Base-by-base conservation (phyloP, 2,888 invertebrate species). In the Orthonychiurus folsomi region DNA sequence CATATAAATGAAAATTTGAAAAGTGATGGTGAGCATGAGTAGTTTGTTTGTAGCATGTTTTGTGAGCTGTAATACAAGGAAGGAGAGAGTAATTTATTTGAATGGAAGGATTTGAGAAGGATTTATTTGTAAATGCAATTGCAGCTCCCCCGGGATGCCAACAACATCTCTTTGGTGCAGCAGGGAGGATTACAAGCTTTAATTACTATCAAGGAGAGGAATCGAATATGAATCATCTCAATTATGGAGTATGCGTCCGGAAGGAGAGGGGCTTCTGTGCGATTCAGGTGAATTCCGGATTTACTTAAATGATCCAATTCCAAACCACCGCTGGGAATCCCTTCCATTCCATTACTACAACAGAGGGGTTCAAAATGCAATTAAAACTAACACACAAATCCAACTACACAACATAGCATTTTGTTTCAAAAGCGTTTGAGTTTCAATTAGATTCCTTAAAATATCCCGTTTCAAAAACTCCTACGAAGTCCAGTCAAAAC, bases 181-280 rank as follows among this genome's bases (percentile, higher is more conserved):
- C 54, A 28, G 72, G 72, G 25, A 65, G 68, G 3, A 47, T 68
- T 47, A 70, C 69, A 24, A 69, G 69, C 64, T 65, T 72, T 57
- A 72, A 72, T 64, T 70, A 69, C 57, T 57, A 59, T 24, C 60
- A 65, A 18, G 66, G 63, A n/a, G 55, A 59, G 26, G 61, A 63
- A 47, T 67, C 69, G 21, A 69, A 69, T 65, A 64, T 72, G 54
- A 63, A 67, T 59, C 60, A 63, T 2, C 63, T 72, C 20, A 69
- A 71, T 64, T 72, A 72, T 56, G 72, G 71, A 37, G 65, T 70
- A 47, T 72, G 72, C 60, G 69, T 72, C 9, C 62, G 72, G 3
- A 59, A 65, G 50, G 71, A 69, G 58, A 66, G 64, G 60, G 72
- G 72, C 9, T 67, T 68, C 53, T 72, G 72, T 65, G 72, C 72